Conservation (phyloP, 2,888 invertebrate genomes). For the Temnothorax ravouxi region DNA sequence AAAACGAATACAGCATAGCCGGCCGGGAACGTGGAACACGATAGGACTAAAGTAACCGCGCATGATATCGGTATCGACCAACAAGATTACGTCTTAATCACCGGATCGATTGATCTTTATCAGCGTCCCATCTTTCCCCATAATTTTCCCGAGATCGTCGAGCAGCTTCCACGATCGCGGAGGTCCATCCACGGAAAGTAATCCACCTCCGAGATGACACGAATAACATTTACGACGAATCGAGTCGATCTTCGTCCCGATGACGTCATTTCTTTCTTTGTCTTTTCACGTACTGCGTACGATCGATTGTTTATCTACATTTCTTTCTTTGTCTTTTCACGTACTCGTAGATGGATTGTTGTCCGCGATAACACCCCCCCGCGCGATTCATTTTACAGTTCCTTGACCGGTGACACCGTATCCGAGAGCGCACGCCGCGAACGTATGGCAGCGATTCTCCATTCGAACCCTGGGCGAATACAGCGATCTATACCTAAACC, state of each 20-base stretch:
- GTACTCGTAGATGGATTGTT: no score
- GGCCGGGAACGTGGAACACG: slow-evolving; percentile 55
- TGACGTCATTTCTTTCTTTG: no score
- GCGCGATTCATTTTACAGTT: no score
- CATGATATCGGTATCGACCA: slow-evolving; percentile 44
- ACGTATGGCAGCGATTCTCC: no score
- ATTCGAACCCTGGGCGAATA: no score
- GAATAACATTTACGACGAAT: slow-evolving; percentile 40
- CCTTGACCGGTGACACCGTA: no score
- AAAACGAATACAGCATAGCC: slow-evolving; percentile 58
- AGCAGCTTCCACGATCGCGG: slow-evolving; percentile 61
- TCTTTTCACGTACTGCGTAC: no score
- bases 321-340: no score
- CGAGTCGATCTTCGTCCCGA: no score
- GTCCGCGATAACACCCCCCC: no score
- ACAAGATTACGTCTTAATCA: slow-evolving; percentile 77
- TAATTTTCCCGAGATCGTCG: slow-evolving; percentile 64
- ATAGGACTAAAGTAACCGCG: slow-evolving; percentile 56
- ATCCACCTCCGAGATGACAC: slow-evolving; percentile 35
- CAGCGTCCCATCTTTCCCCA: slow-evolving; percentile 65
- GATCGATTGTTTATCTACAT: slow-evolving; percentile 3
- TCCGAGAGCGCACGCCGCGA: no score
- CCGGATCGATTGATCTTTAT: slow-evolving; percentile 73
- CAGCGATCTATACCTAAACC: no score
- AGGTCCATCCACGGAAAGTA: slow-evolving; percentile 51